Evolutionary conservation across 2,888 invertebrate species (phyloP).

Genomic region (Gari tellinella): DNA sequence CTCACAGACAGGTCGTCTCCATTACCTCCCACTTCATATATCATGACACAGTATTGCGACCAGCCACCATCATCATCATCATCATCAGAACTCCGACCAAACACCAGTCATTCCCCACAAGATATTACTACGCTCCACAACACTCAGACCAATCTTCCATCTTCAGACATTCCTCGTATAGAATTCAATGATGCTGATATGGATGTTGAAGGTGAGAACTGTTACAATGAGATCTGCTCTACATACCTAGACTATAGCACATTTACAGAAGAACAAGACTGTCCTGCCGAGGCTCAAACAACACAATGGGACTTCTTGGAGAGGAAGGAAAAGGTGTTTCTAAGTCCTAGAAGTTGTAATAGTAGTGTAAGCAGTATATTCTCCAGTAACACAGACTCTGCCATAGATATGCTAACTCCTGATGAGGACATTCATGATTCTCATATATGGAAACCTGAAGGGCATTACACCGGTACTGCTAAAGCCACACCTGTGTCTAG

Average conservation of each 20-base stretch:
- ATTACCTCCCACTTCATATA: slow-evolving; percentile 1
- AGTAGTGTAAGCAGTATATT: slow-evolving; percentile 69
- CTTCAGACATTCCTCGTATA: slow-evolving; percentile 33
- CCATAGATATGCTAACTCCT: slow-evolving; percentile 73
- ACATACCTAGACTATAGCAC: no score
- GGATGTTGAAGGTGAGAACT: slow-evolving; percentile 18
- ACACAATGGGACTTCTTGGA: slow-evolving; percentile 34
- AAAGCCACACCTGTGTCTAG: no score
- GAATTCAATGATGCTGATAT: slow-evolving; percentile 46
- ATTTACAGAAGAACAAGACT: neutral
- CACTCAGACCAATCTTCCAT: slow-evolving; percentile 9
- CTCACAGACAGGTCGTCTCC: slow-evolving; percentile 33
- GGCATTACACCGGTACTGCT: no score
- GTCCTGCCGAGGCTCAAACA: slow-evolving; percentile 12
- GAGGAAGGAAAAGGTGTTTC: slow-evolving; percentile 35
- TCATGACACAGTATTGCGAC: neutral
- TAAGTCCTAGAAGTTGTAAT: slow-evolving; percentile 70
- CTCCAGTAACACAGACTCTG: slow-evolving; percentile 78
- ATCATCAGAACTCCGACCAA: no score
- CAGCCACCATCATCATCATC: no score
- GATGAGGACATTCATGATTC: slow-evolving; percentile 69
- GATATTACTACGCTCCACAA: neutral
- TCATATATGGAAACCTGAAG: neutral
- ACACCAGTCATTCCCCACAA: no score
- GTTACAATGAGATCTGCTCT: neutral